Base-by-base conservation (phyloP, 2,113 vertebrate genomes). In the Xiphophorus hellerii region DNA sequence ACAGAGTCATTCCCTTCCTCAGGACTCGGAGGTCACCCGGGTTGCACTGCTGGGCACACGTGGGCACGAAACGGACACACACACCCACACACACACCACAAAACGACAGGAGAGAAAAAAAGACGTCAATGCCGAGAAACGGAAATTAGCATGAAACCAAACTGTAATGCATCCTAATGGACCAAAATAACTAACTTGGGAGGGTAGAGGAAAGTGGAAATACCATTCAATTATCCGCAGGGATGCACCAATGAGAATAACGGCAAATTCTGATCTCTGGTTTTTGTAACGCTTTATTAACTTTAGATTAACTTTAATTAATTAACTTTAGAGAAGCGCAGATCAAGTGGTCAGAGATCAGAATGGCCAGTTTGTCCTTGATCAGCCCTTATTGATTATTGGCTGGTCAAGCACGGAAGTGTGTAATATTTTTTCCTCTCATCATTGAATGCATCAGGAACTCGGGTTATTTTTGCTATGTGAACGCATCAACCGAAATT, bases 1-100 rank as follows among this genome's bases (percentile, higher is more conserved):
- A 98, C 0, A 96, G 96, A 33, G 95, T 96, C 90, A 96, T 92
- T 62, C 97, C 96, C 86, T 99, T 99, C 89, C 97, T 93, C 82
- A 98, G 94, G 14, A 92, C 96, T 82, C 97, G 95, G 80, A 96
- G 94, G 88, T 98, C 97, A 71, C 96, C 96, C 0, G 94, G 87
- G 90, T 95, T 96, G 30, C 94, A 95, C 93, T 97, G 96, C 93
- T 94, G 25, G n/a, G 62, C 27, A 73, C 76, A 66, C 37, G 77
- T 14, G 28, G 14, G 48, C 58, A 88, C 37, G 74, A 77, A 62
- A 88, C 25, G 80, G 42, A 80, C 15, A 54, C 44, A 54, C 69
- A 76, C 82, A 80, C 15, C 33, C 44, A 69, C 42, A 80, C 15
- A 51, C 42, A 51, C 68, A 74, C 82, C n/a, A 66, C n/a, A 1